Evolutionary conservation across 1,140 invertebrate species (phyloP).

Genomic region (Pectinophora gossypiella): DNA sequence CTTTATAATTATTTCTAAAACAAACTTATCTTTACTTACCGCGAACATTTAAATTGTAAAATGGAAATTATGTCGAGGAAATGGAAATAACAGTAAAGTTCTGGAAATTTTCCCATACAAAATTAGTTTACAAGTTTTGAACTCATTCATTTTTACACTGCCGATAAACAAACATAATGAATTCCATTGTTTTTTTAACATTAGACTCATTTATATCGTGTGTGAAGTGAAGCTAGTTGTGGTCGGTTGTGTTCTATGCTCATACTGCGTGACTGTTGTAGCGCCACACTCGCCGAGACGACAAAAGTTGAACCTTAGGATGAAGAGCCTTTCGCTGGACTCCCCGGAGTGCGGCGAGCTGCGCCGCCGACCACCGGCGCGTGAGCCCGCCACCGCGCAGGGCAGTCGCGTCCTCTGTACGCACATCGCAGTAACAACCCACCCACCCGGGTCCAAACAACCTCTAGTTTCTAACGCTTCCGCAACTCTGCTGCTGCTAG

Average conservation of each 20-base stretch:
- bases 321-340: constrained; percentile 98
- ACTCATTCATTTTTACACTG: too few relatives aligned
- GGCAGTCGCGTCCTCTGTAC: constrained; percentile 70
- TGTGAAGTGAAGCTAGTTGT: too few relatives aligned
- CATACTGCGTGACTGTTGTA: constrained; percentile 76
- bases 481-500: not conserved
- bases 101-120: too few relatives aligned
- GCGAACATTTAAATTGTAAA: too few relatives aligned
- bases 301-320: constrained; percentile 96
- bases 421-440: constrained; percentile 43
- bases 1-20: not conserved
- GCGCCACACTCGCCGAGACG: constrained; percentile 96
- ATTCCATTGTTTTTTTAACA: too few relatives aligned
- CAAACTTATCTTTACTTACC: too few relatives aligned
- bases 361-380: constrained; percentile 80
- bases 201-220: too few relatives aligned
- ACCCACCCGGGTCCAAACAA: constrained; percentile 49
- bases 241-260: constrained; percentile 27
- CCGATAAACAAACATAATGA: too few relatives aligned
- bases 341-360: constrained; percentile 95
- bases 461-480: constrained; percentile 9
- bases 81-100: too few relatives aligned
- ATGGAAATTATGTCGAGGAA: too few relatives aligned
- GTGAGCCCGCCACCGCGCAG: constrained; percentile 53
- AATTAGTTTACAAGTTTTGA: too few relatives aligned